Evolutionary conservation across 1,140 invertebrate genomes (phyloP).

Genomic region (Pogonus chalceus): DNA sequence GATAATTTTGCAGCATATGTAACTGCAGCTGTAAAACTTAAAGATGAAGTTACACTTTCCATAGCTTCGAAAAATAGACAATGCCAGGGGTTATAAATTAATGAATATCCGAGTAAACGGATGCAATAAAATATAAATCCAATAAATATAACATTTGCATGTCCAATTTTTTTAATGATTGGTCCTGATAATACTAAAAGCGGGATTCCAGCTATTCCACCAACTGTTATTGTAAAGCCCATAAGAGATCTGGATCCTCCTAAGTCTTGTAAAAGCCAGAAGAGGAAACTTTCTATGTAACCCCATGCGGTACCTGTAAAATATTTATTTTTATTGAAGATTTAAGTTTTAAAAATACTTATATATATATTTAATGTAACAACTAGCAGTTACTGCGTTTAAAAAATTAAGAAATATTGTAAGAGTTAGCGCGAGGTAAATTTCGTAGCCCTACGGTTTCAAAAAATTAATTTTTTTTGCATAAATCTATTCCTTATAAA

Average conservation of each 20-base stretch:
- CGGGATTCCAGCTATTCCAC: conserved; percentile 65
- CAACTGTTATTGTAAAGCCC: conserved; percentile 74
- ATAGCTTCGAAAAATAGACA: conserved; percentile 73
- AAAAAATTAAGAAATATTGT: too few relatives aligned
- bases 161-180: conserved; percentile 67
- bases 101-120: conserved; percentile 65
- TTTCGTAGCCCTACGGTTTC: too few relatives aligned
- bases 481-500: too few relatives aligned
- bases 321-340: conserved; percentile 10
- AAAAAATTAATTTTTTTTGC: too few relatives aligned
- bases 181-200: conserved; percentile 66
- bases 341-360: too few relatives aligned
- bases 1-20: conserved; percentile 71
- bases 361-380: too few relatives aligned
- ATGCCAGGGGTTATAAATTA: conserved; percentile 72
- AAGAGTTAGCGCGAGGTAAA: too few relatives aligned
- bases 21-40: conserved; percentile 72
- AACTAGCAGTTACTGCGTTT: too few relatives aligned
- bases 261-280: conserved; percentile 74
- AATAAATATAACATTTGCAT: conserved; percentile 72
- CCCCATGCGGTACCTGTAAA: conserved; percentile 67
- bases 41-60: conserved; percentile 72
- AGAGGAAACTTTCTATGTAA: conserved; percentile 77
- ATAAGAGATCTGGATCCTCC: conserved; percentile 69
- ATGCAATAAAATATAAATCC: conserved; percentile 69